Percentiles rank a stretch among this genome's conserved stretches.
These are phyloP conservation scores for Tiliqua scincoides DNA, from an alignment of 2,113 vertebrate genomes.

Conservation along the genomic window DNA sequence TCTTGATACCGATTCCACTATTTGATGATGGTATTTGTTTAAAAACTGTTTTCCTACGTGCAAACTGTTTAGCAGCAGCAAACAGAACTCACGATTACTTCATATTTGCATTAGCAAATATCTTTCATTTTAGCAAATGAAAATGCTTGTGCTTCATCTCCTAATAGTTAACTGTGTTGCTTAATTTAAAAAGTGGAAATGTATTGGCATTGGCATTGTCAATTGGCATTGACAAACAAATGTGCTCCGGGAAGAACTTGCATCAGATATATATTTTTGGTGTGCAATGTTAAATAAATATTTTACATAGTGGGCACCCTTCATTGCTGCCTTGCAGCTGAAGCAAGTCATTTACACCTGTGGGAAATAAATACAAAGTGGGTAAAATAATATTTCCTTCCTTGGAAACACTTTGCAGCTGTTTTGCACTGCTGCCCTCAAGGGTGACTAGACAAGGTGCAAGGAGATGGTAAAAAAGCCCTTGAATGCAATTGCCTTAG, in stretches of 20 bases:
- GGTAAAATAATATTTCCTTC: slow-evolving; percentile 1
- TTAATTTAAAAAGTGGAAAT: slow-evolving; percentile 35
- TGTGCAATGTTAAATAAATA: background rate
- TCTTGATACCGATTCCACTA: background rate
- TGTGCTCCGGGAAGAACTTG: background rate
- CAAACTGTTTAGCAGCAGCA: background rate
- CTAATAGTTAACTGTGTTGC: background rate
- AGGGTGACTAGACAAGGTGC: background rate
- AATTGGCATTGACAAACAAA: background rate
- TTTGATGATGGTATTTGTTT: background rate
- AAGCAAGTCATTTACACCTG: slow-evolving; percentile 1
- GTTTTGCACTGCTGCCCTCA: background rate
- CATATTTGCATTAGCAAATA: background rate
- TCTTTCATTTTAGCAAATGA: accelerated
- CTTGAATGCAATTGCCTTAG: background rate
- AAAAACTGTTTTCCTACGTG: background rate
- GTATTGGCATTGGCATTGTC: too few species aligned
- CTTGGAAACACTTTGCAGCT: background rate
- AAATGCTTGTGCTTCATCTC: slow-evolving; percentile 15
- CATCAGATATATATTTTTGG: background rate
- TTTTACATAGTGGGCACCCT: background rate
- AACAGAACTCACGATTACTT: background rate
- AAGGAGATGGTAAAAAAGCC: background rate
- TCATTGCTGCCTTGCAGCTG: background rate
- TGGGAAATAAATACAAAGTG: slow-evolving; percentile 13